Evolutionary conservation across 2,797 vertebrate genomes (phyloP), one percentile per base, ranked within the genome.

Genomic region (Xyrichtys novacula): DNA sequence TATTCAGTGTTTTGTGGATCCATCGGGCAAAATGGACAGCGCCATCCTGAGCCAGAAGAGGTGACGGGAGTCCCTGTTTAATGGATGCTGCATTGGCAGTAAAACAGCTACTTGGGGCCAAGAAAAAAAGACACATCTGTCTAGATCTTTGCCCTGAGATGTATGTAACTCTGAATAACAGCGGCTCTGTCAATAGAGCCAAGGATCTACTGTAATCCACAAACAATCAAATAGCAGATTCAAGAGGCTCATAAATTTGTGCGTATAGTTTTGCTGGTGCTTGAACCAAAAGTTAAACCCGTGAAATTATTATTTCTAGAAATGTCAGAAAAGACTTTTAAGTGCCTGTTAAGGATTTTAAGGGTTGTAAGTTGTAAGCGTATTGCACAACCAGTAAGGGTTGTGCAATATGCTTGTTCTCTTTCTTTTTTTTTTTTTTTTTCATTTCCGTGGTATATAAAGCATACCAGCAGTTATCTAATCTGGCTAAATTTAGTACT

Each of bases 11-110:
- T 98, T 95, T 36, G 93, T 94, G 0, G 96, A 98, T 81, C 96
- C 95, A 0, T 92, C 92, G 38, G 95, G 96, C 2, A 59, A 88
- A 38, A 94, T 93, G 85, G 95, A 96, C 85, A 95, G 85, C 0
- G 96, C 96, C 84, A 95, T 99, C 72, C 80, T 98, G 53, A 97
- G 94, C 14, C 96, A 94, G 89, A 96, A 94, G 84, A 95, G 92
- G 94, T 98, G 95, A 95, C 90, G 74, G 26, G 11, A n/a, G 19
- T 10, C 46, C 34, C 38, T 7, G 2, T 19, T 20, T 7, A n/a
- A 55, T 1, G 40, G 56, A 74, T 55, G 29, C 15, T 1, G 20
- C 22, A 16, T 8, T 25, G n/a, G 29, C 32, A 48, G 16, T 32
- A 19, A 15, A 36, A n/a, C 2, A 12, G 25, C 6, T 23, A 52